A percentile compares a stretch with the other conserved stretches of the same genome.
phyloP scores from a whole-genome alignment of 2,888 invertebrate genomes.

The Drosophila sordidula region DNA sequence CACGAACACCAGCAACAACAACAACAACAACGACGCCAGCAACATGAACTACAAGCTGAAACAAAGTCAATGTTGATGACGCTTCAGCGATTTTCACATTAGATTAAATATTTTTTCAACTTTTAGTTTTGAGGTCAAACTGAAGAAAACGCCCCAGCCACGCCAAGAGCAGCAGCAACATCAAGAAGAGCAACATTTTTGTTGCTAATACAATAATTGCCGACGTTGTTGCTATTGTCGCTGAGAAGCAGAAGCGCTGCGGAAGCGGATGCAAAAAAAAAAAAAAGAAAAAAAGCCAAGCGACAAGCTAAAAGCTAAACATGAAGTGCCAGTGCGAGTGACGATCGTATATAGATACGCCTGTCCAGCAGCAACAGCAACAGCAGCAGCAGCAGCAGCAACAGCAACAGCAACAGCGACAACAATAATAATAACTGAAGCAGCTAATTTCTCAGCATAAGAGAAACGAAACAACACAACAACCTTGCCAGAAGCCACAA shows the following conservation, averaged over 20 bases:
- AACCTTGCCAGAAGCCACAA: slow-evolving; percentile 76
- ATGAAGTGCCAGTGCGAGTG: slow-evolving; percentile 72
- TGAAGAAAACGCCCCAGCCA: slow-evolving; percentile 53
- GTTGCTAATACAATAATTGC: slow-evolving; percentile 76
- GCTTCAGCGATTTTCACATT: slow-evolving; percentile 79
- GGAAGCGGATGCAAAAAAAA: slow-evolving; percentile 75
- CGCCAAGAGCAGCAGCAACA: slow-evolving; percentile 6
- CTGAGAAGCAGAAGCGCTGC: slow-evolving; percentile 52
- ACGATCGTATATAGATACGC: slow-evolving; percentile 76
- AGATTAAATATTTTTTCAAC: slow-evolving; percentile 75
- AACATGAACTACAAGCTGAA: slow-evolving; percentile 37
- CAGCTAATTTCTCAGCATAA: slow-evolving; percentile 80
- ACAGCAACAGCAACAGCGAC: slow-evolving; percentile 27
- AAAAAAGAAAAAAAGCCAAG: slow-evolving; percentile 50
- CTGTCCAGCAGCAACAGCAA: slow-evolving; percentile 49
- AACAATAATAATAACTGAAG: slow-evolving; percentile 75
- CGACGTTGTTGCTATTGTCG: slow-evolving; percentile 41
- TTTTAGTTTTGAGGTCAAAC: slow-evolving; percentile 77
- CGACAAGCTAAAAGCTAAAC: slow-evolving; percentile 74
- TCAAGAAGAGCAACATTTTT: slow-evolving; percentile 45
- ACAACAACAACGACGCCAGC: slow-evolving; percentile 18
- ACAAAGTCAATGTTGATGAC: slow-evolving; percentile 70
- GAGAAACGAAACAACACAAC: slow-evolving; percentile 49
- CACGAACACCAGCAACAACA: slow-evolving; percentile 36
- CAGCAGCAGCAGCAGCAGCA: slow-evolving; percentile 18